Percentiles rank a stretch among this genome's conserved stretches.
Evolutionary conservation across 2,113 vertebrate genomes (phyloP).

Genomic region (Ciconia boyciana): DNA sequence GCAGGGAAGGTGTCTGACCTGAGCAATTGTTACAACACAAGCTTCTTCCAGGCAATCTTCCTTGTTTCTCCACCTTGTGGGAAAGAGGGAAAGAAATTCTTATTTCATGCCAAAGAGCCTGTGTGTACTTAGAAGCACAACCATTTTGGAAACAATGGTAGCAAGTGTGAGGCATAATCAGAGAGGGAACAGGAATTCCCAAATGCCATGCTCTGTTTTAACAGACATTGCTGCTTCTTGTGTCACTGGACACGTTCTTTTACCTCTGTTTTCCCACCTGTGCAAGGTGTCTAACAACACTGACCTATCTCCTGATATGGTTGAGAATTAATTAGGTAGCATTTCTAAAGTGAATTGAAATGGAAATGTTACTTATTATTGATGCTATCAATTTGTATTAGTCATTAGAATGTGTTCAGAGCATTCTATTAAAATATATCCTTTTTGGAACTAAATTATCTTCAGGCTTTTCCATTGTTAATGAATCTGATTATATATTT

Average conservation of each 20-base stretch:
- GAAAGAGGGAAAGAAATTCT: not conserved
- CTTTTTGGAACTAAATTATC: not conserved
- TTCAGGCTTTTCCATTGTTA: not conserved
- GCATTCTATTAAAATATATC: not conserved
- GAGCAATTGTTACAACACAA: constrained; percentile 66
- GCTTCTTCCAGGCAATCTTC: constrained; percentile 71
- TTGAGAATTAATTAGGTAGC: not conserved
- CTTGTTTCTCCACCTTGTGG: constrained; percentile 77
- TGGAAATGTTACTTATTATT: not conserved
- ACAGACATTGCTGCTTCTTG: not conserved
- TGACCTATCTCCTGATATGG: not conserved
- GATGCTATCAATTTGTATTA: not conserved
- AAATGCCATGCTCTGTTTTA: not conserved
- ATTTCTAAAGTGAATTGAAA: not conserved
- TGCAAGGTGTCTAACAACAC: not conserved
- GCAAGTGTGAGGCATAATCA: not conserved
- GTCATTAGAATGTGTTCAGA: not conserved
- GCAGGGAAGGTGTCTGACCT: constrained; percentile 33
- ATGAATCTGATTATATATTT: not conserved
- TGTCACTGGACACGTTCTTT: not conserved
- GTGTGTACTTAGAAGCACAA: not conserved
- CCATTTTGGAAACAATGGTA: not conserved
- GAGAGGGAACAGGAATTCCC: not conserved
- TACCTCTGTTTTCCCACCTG: not conserved
- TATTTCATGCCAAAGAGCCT: not conserved